These are phyloP conservation scores for Lepilemur septentrionalis DNA, from an alignment of 2,797 vertebrate species.

Conservation along the genomic window DNA sequence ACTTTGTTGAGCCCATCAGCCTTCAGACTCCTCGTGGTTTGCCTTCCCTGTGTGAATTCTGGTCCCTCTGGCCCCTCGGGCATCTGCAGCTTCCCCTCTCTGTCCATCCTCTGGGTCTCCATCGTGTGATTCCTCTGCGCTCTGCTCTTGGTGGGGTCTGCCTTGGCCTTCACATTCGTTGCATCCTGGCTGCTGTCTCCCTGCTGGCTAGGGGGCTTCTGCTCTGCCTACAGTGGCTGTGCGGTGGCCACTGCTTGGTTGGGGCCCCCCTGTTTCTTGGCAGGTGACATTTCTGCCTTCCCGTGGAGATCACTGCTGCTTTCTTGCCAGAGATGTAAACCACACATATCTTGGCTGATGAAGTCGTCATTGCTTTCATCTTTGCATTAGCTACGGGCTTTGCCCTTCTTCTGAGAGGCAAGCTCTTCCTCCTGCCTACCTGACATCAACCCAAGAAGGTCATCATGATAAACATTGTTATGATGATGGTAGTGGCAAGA, in stretches of 20 bases:
- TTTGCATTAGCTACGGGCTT: background rate
- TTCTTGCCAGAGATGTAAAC: background rate
- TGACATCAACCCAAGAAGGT: background rate
- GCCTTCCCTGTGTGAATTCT: background rate
- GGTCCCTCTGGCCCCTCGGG: background rate
- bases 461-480: background rate
- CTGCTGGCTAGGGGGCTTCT: background rate
- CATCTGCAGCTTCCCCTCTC: background rate
- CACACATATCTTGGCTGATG: background rate
- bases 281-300: background rate
- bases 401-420: background rate
- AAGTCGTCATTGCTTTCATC: background rate
- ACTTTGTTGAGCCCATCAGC: background rate
- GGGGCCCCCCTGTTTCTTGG: background rate
- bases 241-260: background rate
- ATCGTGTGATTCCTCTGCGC: background rate
- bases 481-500: background rate
- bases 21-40: background rate
- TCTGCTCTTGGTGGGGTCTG: background rate
- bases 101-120: accelerated
- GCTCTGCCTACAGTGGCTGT: too few species aligned
- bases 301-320: background rate
- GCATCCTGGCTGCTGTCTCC: background rate
- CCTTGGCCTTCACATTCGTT: accelerated
- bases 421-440: background rate